These are phyloP conservation scores for Macrotus californicus DNA, from an alignment of 2,113 vertebrate genomes.

Conservation along the genomic window DNA sequence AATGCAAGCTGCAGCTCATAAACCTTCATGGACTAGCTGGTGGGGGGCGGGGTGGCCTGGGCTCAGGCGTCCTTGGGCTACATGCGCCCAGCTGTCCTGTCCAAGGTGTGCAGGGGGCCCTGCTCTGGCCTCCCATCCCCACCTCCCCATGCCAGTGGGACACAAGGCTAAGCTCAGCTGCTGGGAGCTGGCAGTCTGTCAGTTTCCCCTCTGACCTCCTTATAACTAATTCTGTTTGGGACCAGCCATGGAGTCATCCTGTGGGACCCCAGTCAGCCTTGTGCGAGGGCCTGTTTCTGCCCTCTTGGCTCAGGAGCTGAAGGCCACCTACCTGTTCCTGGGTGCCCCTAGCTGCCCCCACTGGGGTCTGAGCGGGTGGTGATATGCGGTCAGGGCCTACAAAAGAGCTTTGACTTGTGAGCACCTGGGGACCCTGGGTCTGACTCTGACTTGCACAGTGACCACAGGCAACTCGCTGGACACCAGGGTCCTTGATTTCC, in stretches of 20 bases:
- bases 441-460: background rate
- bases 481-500: conserved; percentile 1
- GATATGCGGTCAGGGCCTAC: background rate
- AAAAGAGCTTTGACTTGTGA: background rate
- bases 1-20: background rate
- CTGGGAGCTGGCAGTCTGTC: background rate
- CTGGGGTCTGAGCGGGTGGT: background rate
- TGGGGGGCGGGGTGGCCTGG: no score
- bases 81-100: background rate
- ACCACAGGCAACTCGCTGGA: background rate
- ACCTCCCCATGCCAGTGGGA: background rate
- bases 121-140: background rate
- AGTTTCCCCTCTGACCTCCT: background rate
- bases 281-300: background rate
- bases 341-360: background rate
- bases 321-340: background rate
- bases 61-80: background rate
- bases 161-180: background rate
- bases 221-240: background rate
- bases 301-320: background rate
- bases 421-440: background rate
- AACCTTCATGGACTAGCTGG: background rate
- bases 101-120: background rate
- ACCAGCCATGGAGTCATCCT: background rate
- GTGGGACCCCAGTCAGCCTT: background rate